Conservation (phyloP, 2,797 vertebrate species). For the Erethizon dorsatum region DNA sequence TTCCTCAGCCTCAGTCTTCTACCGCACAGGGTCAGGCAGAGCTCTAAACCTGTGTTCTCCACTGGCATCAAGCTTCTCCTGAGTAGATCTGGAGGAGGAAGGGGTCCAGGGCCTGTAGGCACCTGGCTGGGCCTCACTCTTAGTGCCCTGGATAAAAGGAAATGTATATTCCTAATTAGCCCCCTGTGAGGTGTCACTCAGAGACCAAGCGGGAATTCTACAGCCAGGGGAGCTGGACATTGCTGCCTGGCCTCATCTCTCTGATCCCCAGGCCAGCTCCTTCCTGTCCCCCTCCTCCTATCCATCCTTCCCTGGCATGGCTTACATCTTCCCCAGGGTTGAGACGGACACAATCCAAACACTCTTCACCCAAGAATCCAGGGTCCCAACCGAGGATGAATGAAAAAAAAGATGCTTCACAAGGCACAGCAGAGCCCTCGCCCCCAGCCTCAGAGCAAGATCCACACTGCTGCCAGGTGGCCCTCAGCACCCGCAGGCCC, state of each 20-base stretch:
- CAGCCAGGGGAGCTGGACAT: conserved; percentile 63
- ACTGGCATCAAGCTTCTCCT: conserved; percentile 55
- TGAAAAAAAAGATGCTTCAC: background rate
- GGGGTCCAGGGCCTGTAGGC: background rate
- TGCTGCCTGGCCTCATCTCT: conserved; percentile 59
- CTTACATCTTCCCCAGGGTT: accelerated
- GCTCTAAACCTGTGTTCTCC: background rate
- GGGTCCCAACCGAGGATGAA: background rate
- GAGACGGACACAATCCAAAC: background rate
- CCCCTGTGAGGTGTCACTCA: conserved; percentile 88
- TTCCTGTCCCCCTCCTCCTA: background rate
- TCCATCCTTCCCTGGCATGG: background rate
- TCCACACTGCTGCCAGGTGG: too few relatives aligned
- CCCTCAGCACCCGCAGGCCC: background rate
- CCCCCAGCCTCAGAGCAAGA: background rate
- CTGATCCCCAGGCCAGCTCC: background rate
- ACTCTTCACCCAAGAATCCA: background rate
- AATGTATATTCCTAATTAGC: conserved; percentile 91
- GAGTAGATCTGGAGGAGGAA: conserved; percentile 41
- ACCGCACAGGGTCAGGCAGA: background rate
- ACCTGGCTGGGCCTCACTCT: conserved; percentile 73
- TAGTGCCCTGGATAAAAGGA: conserved; percentile 87
- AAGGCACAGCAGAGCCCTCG: background rate
- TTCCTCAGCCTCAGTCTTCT: background rate
- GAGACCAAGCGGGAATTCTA: conserved; percentile 80